Evolutionary conservation across 2,797 vertebrate species (phyloP).

Genomic region (Rhincodon typus): DNA sequence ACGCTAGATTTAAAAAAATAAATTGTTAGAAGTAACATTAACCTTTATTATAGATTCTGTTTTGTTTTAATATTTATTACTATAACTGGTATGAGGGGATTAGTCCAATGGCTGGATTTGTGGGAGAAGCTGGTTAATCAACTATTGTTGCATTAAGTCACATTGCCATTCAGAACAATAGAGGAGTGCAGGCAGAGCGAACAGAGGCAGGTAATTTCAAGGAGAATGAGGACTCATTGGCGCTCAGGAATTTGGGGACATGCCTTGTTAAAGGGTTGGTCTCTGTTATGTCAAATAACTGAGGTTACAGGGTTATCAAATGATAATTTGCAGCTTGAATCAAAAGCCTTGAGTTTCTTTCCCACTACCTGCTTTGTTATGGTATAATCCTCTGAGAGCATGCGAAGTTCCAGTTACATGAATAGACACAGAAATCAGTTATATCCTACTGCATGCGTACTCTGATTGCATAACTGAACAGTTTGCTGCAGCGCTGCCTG

Average conservation of each 20-base stretch:
- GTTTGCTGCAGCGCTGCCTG: constrained; percentile 30
- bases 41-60: neutral
- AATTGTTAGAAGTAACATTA: neutral
- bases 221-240: neutral
- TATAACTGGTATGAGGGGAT: neutral
- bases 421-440: constrained; percentile 18
- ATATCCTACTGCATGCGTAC: constrained; percentile 24
- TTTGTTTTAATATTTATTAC: neutral
- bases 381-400: neutral
- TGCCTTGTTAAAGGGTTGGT: neutral
- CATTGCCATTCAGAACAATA: neutral
- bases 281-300: neutral
- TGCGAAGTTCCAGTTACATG: neutral
- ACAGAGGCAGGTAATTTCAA: neutral
- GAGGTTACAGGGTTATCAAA: neutral
- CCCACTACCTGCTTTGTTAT: neutral
- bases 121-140: neutral
- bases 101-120: neutral
- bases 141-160: neutral
- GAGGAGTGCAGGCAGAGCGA: neutral
- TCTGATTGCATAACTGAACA: constrained; percentile 36
- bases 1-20: neutral
- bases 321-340: neutral
- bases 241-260: neutral
- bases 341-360: neutral